phyloP scores from a whole-genome alignment of 2,797 vertebrate genomes.

The Petrocephalus sullivani region DNA sequence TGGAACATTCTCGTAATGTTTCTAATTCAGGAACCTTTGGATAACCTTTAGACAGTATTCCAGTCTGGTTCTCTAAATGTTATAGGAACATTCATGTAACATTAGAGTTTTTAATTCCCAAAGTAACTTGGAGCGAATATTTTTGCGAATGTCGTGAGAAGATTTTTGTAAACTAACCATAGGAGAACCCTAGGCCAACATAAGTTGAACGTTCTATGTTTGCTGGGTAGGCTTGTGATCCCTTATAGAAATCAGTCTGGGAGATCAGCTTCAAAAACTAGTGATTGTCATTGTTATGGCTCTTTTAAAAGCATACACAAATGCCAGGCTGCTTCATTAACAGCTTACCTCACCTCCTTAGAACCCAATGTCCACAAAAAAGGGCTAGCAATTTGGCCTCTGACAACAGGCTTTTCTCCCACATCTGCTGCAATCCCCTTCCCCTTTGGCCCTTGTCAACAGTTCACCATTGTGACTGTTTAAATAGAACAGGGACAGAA shows the following conservation, averaged over 20 bases:
- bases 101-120: background rate
- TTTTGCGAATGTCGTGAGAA: background rate
- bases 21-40: background rate
- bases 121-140: background rate
- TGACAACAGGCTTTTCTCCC: background rate
- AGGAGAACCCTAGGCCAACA: background rate
- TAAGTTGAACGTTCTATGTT: background rate
- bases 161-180: background rate
- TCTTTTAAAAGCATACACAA: background rate
- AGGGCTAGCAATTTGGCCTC: background rate
- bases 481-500: background rate
- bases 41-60: background rate
- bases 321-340: background rate
- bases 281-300: background rate
- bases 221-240: background rate
- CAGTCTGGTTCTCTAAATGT: background rate
- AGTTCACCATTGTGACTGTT: conserved; percentile 4
- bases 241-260: background rate
- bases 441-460: background rate
- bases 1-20: background rate
- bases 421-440: background rate
- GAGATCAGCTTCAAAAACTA: background rate
- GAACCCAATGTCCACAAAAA: background rate
- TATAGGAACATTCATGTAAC: background rate
- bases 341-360: background rate